Evolutionary conservation across 2,797 vertebrate genomes (phyloP).

Genomic region (Thunnus albacares): DNA sequence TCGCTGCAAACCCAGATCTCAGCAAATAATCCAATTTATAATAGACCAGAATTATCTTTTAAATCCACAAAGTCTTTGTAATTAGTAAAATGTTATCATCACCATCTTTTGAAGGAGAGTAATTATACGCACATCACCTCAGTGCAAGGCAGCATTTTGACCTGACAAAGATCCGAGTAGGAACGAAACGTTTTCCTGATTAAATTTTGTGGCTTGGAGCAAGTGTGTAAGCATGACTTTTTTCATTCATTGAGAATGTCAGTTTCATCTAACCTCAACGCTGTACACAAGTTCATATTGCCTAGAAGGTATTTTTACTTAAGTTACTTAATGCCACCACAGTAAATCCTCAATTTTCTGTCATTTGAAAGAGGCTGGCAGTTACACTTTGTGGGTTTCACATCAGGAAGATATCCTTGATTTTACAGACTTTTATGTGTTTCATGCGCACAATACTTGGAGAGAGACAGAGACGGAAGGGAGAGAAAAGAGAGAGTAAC

Average conservation of each 20-base stretch:
- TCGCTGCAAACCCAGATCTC: neutral
- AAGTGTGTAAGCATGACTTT: no score
- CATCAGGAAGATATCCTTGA: neutral
- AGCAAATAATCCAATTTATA: neutral
- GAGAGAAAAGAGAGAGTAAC: conserved; percentile 54
- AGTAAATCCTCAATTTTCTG: neutral
- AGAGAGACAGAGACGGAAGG: conserved; percentile 41
- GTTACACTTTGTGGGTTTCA: neutral
- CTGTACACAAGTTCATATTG: neutral
- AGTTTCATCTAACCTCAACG: neutral
- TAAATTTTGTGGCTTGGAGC: no score
- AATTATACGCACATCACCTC: no score
- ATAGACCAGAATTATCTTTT: no score
- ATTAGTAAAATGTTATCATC: neutral
- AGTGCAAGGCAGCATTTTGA: no score
- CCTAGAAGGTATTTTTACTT: neutral
- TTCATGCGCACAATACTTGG: conserved; percentile 13
- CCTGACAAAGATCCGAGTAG: no score
- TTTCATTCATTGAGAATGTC: neutral
- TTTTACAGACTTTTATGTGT: conserved; percentile 13
- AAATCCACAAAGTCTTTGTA: neutral
- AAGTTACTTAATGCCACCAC: neutral
- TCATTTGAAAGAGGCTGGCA: neutral
- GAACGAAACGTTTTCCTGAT: no score
- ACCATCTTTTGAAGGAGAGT: neutral